phyloP scores from a whole-genome alignment of 2,797 vertebrate species.

The Orestias chungarensis region DNA sequence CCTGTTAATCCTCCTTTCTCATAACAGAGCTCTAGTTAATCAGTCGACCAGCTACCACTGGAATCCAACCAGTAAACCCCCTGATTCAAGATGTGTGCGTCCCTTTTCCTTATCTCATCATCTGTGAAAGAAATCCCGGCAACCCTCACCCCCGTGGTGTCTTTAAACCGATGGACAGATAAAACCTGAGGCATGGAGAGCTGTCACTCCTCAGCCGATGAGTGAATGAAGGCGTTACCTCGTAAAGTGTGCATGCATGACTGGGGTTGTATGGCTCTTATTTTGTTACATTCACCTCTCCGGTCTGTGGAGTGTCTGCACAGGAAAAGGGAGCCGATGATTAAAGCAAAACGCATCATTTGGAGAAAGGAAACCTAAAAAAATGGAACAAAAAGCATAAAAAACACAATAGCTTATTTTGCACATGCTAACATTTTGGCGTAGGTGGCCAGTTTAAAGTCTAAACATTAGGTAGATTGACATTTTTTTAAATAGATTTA shows the following conservation, averaged over 20 bases:
- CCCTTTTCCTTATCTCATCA: constrained; percentile 64
- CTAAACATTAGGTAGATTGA: too few relatives aligned
- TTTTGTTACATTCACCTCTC: constrained; percentile 70
- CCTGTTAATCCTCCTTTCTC: constrained; percentile 51
- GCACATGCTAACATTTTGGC: neutral
- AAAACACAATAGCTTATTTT: neutral
- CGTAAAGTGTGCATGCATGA: constrained; percentile 74
- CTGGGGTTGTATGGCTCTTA: constrained; percentile 71
- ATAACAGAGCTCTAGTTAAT: constrained; percentile 60
- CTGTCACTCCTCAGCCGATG: constrained; percentile 65
- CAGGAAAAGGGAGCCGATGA: constrained; percentile 38
- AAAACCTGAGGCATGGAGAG: constrained; percentile 62
- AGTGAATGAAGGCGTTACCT: constrained; percentile 65
- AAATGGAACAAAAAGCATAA: neutral
- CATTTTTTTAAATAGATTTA: too few relatives aligned
- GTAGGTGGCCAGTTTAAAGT: neutral
- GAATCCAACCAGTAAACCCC: constrained; percentile 50
- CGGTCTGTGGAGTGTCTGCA: constrained; percentile 47
- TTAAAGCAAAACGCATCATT: constrained; percentile 65
- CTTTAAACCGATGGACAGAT: constrained; percentile 64
- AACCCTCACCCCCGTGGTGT: constrained; percentile 40
- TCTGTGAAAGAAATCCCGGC: constrained; percentile 62
- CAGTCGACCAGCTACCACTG: constrained; percentile 52
- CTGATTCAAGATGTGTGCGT: constrained; percentile 25
- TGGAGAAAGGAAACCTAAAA: neutral